phyloP scores from a whole-genome alignment of 2,888 invertebrate genomes.

The Andrena minutula region DNA sequence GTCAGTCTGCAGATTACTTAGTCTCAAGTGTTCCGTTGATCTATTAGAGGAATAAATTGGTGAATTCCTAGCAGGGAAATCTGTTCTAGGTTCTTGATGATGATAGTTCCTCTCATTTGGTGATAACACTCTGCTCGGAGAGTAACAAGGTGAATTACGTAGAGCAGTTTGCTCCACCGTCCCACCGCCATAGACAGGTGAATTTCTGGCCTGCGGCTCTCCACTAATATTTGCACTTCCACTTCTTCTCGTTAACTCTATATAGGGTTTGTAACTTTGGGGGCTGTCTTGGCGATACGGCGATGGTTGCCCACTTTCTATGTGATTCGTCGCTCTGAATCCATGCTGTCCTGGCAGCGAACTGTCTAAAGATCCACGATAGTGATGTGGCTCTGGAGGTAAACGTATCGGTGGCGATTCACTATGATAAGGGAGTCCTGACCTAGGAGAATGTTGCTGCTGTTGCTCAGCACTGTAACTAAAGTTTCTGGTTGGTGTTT shows the following conservation, averaged over 20 bases:
- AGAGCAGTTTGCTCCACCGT: conserved; percentile 69
- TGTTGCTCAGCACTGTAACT: conserved; percentile 75
- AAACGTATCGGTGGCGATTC: conserved; percentile 79
- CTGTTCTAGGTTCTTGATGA: conserved; percentile 73
- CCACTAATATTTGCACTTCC: conserved; percentile 71
- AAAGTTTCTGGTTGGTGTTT: conserved; percentile 76
- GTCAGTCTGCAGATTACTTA: conserved; percentile 70
- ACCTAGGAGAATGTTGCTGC: conserved; percentile 76
- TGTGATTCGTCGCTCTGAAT: conserved; percentile 73
- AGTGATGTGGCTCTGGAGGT: conserved; percentile 78
- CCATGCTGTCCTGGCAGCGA: conserved; percentile 63
- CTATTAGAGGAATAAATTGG: conserved; percentile 78
- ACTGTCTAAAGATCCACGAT: conserved; percentile 74
- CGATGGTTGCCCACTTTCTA: conserved; percentile 70
- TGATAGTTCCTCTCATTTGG: conserved; percentile 71
- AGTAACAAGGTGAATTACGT: conserved; percentile 75
- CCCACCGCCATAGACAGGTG: conserved; percentile 76
- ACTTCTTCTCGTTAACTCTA: conserved; percentile 71
- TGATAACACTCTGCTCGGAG: conserved; percentile 67
- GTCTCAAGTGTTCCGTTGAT: conserved; percentile 72
- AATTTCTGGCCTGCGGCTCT: conserved; percentile 77
- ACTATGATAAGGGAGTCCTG: conserved; percentile 77
- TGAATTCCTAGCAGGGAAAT: conserved; percentile 76
- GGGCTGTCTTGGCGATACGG: conserved; percentile 77
- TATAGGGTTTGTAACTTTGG: conserved; percentile 77